Evolutionary conservation across 2,797 vertebrate species (phyloP), one percentile per base, ranked within the genome.

Genomic region (Lepilemur ruficaudatus): DNA sequence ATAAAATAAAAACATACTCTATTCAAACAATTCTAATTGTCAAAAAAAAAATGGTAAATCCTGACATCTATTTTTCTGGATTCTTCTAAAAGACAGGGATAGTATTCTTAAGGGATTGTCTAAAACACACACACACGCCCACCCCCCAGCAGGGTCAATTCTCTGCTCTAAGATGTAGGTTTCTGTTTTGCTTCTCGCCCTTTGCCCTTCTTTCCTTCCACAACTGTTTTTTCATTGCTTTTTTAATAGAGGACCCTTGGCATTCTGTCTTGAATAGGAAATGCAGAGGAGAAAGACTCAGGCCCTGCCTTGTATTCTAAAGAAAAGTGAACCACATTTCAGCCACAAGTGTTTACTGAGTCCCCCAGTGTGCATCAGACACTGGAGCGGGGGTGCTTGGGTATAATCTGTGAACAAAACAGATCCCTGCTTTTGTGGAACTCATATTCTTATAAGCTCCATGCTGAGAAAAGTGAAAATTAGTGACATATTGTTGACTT

Each of bases 261-360:
- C 46, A 46, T 63, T 72, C 80, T 52, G 30, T 52, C 50, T 72
- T 72, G 55, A 86, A 80, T 32, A 43, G 73, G 65, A 91, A 91
- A 80, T 38, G 8, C 17, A 23, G 35, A 50, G 6, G 20, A 32
- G 25, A 46, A 86, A 70, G 11, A 81, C 7, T 48, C 12, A 76
- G 20, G 18, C 35, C 46, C 7, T 55, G 22, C 15, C 35, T 43
- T 55, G 48, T 32, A 61, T 35, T 11, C n/a, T 25, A 59, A n/a
- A 78, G 48, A 79, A 30, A 67, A 59, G 43, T 46, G 38, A 65
- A 72, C 25, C 70, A 11, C 2, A 35, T 79, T 72, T 61, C 5
- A 22, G 23, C 7, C 32, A 4, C 50, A 61, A 25, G 28, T 25
- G 55, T 55, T 63, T 32, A 61, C 6, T 23, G 63, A 79, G 55